Conservation (phyloP, 2,113 vertebrate species). For the Zosterops hypoxanthus region DNA sequence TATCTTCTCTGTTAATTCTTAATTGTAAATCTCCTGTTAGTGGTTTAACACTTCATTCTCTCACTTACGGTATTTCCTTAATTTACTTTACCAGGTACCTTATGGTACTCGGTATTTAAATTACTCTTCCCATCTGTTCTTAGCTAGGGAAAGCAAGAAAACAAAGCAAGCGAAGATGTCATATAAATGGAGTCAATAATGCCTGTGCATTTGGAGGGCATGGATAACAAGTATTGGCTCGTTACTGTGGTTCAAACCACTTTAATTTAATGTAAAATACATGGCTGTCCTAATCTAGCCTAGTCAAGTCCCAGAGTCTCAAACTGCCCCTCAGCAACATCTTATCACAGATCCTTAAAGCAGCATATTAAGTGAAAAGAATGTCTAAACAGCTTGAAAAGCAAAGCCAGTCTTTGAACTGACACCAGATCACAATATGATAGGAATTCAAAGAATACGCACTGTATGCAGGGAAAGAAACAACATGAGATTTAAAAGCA, state of each 20-base stretch:
- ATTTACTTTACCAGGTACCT: constrained; percentile 57
- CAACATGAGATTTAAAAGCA: background rate
- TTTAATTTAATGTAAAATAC: background rate
- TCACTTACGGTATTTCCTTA: constrained; percentile 12
- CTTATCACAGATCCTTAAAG: background rate
- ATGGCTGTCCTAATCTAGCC: background rate
- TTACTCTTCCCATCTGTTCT: constrained; percentile 56
- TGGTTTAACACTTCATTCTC: background rate
- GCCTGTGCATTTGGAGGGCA: background rate
- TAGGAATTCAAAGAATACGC: background rate
- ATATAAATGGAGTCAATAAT: background rate
- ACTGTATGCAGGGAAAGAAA: background rate
- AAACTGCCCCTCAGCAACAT: background rate
- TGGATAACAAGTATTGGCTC: background rate
- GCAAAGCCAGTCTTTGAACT: constrained; percentile 8
- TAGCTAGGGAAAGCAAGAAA: constrained; percentile 4
- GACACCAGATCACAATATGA: background rate
- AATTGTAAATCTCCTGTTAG: constrained; percentile 31
- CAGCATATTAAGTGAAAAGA: background rate
- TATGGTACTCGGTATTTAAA: constrained; percentile 36
- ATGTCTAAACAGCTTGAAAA: background rate
- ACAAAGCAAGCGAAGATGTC: background rate
- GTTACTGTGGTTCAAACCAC: background rate
- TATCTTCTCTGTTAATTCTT: constrained; percentile 17
- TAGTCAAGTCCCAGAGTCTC: background rate